phyloP scores from a whole-genome alignment of 2,888 invertebrate genomes.

The Cheilosia scutellata region DNA sequence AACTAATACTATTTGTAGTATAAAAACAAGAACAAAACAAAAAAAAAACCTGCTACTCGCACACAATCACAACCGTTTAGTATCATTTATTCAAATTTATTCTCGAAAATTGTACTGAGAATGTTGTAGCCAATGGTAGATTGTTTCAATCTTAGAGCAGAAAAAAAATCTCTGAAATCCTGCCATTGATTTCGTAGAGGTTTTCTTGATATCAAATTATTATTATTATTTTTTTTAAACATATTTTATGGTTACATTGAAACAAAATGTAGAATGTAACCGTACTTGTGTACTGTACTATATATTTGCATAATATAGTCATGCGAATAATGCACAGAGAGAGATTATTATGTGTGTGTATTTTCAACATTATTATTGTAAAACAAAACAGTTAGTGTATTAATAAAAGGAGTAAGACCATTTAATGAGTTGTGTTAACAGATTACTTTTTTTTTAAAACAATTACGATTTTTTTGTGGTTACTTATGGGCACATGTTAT shows the following conservation, averaged over 20 bases:
- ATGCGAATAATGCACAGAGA: constrained; percentile 37
- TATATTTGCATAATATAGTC: constrained; percentile 54
- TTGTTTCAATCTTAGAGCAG: constrained; percentile 18
- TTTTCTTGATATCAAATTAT: constrained; percentile 18
- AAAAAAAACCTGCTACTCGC: constrained; percentile 23
- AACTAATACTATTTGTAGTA: constrained; percentile 51
- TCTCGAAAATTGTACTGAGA: background rate
- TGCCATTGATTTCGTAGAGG: constrained; percentile 44
- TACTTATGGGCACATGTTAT: too few species aligned
- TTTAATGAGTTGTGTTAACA: constrained; percentile 47
- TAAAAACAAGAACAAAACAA: constrained; percentile 5
- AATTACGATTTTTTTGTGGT: too few species aligned
- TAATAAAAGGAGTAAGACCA: constrained; percentile 69
- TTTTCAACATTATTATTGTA: constrained; percentile 70
- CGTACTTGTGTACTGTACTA: constrained; percentile 56
- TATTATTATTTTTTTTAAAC: constrained; percentile 31
- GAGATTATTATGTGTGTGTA: constrained; percentile 62
- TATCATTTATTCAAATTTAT: constrained; percentile 29
- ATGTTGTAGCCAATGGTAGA: background rate
- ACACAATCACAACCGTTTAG: constrained; percentile 37
- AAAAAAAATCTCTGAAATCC: constrained; percentile 19
- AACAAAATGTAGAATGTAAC: constrained; percentile 42
- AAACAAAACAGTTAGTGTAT: constrained; percentile 68
- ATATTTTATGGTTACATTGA: constrained; percentile 50
- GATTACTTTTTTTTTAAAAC: background rate